Conservation (phyloP, 2,888 invertebrate genomes). For the Drosophila austrosaltans region DNA sequence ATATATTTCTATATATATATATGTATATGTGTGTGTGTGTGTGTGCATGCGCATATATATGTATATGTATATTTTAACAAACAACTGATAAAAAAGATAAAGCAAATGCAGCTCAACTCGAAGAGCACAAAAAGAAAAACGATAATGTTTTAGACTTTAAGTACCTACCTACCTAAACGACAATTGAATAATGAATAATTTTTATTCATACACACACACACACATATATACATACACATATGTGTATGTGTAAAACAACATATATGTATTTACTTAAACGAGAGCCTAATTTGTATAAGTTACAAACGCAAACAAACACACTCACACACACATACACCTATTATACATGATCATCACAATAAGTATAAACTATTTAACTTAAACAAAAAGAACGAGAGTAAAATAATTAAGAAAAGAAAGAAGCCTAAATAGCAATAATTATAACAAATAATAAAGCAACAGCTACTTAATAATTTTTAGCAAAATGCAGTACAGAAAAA, state of each 20-base stretch:
- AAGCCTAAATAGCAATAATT: slow-evolving; percentile 46
- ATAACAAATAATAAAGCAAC: slow-evolving; percentile 67
- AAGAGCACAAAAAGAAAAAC: slow-evolving; percentile 39
- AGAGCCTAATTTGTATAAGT: slow-evolving; percentile 46
- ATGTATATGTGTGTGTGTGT: slow-evolving; percentile 26
- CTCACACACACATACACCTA: slow-evolving; percentile 26
- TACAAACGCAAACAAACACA: slow-evolving; percentile 32
- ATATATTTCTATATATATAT: slow-evolving; percentile 22
- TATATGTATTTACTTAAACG: slow-evolving; percentile 28
- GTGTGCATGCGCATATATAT: slow-evolving; percentile 5
- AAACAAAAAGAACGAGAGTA: slow-evolving; percentile 30
- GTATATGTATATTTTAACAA: slow-evolving; percentile 63
- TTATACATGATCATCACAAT: slow-evolving; percentile 39
- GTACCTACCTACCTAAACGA: slow-evolving; percentile 76
- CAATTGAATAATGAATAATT: slow-evolving; percentile 42
- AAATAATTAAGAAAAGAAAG: slow-evolving; percentile 33
- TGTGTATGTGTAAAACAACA: slow-evolving; percentile 27
- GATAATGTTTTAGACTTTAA: slow-evolving; percentile 68
- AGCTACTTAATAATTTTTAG: slow-evolving; percentile 77
- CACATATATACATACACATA: slow-evolving; percentile 29
- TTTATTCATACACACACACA: slow-evolving; percentile 25
- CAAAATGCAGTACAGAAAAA: slow-evolving; percentile 60
- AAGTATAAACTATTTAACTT: slow-evolving; percentile 52
- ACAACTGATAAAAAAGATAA: slow-evolving; percentile 59
- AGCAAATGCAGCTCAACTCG: slow-evolving; percentile 57